Percentiles rank a stretch among this genome's conserved stretches.
These are phyloP conservation scores for Mechanitis mazaeus DNA, from an alignment of 2,888 invertebrate genomes.

Conservation along the genomic window DNA sequence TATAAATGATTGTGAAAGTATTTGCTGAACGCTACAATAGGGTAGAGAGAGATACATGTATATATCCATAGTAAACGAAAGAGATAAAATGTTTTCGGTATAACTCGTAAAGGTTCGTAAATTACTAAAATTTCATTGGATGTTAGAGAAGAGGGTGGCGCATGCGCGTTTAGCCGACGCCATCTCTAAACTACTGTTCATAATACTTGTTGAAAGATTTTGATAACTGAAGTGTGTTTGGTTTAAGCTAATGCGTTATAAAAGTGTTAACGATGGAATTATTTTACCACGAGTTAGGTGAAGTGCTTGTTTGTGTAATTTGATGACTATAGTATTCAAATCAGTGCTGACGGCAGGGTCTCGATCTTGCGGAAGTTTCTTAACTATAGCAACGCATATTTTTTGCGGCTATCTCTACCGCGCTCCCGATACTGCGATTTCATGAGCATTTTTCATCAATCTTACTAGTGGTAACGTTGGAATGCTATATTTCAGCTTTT, in stretches of 20 bases:
- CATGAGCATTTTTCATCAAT: conserved; percentile 55
- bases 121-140: conserved; percentile 50
- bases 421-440: conserved; percentile 51
- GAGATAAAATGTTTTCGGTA: conserved; percentile 38
- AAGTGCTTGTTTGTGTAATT: conserved; percentile 47
- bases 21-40: conserved; percentile 18
- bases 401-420: conserved; percentile 66
- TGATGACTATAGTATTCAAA: conserved; percentile 43
- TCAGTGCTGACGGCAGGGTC: conserved; percentile 51
- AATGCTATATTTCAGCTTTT: conserved; percentile 39
- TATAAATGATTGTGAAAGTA: neutral
- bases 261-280: conserved; percentile 62
- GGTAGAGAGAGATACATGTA: conserved; percentile 33
- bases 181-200: conserved; percentile 73
- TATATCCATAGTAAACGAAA: conserved; percentile 20
- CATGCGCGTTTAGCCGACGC: conserved; percentile 77
- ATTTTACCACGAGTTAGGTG: conserved; percentile 48
- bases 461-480: conserved; percentile 59
- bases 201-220: conserved; percentile 52
- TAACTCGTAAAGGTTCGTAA: conserved; percentile 41
- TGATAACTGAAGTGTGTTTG: conserved; percentile 51
- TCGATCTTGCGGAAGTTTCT: conserved; percentile 70
- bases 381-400: conserved; percentile 71
- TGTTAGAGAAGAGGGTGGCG: conserved; percentile 66
- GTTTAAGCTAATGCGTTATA: conserved; percentile 54